Evolutionary conservation across 2,113 vertebrate genomes (phyloP).

Genomic region (Hoplias malabaricus): DNA sequence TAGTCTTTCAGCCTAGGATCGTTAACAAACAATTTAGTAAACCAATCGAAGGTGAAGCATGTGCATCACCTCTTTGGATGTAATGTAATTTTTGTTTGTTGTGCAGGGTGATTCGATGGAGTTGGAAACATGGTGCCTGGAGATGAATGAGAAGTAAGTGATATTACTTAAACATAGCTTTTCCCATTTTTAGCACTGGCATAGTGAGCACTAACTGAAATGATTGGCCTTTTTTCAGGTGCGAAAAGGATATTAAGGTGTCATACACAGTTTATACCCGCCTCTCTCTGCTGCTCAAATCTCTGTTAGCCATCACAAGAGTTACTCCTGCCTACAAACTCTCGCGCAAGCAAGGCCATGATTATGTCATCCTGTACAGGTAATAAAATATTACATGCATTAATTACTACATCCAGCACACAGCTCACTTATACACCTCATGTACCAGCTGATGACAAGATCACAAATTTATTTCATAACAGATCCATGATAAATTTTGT

Average conservation of each 20-base stretch:
- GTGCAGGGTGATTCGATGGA: slow-evolving; percentile 97
- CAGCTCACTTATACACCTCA: no score
- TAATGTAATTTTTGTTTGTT: slow-evolving; percentile 2
- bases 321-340: slow-evolving; percentile 97
- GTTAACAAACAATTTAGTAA: no score
- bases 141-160: slow-evolving; percentile 99
- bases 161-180: neutral
- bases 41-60: no score
- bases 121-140: slow-evolving; percentile 97
- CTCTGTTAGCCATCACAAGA: slow-evolving; percentile 94
- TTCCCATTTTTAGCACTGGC: neutral
- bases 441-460: no score
- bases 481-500: no score
- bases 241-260: slow-evolving; percentile 98
- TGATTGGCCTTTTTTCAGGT: slow-evolving; percentile 75
- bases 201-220: neutral
- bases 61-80: neutral
- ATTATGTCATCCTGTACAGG: slow-evolving; percentile 99
- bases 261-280: slow-evolving; percentile 99
- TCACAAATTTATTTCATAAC: no score
- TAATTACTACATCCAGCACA: neutral
- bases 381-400: slow-evolving; percentile 53
- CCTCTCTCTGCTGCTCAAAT: slow-evolving; percentile 93
- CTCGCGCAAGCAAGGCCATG: slow-evolving; percentile 96
- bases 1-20: no score